Conservation (phyloP, 2,888 invertebrate species). For the Physocephala rufipes region DNA sequence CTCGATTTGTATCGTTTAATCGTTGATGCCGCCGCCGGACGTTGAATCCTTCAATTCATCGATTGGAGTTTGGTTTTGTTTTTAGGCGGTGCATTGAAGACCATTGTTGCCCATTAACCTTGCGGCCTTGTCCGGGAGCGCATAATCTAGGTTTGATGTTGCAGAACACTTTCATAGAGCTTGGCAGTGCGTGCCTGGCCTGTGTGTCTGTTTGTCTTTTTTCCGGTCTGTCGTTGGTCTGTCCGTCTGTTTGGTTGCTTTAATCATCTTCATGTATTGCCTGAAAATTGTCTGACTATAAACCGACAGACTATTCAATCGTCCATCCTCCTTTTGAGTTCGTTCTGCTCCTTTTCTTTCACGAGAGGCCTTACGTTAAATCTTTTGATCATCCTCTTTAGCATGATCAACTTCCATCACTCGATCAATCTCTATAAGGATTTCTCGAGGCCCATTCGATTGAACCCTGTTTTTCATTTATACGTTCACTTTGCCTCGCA, state of each 20-base stretch:
- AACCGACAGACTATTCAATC: neutral
- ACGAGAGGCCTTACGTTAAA: too few species aligned
- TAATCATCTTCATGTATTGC: neutral
- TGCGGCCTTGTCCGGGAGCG: neutral
- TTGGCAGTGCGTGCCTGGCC: neutral
- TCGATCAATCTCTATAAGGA: too few species aligned
- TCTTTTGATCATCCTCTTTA: too few species aligned
- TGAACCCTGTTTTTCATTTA: neutral
- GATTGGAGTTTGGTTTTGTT: neutral
- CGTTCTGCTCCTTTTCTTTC: neutral
- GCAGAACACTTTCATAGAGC: neutral
- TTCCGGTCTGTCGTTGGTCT: slow-evolving; percentile 21
- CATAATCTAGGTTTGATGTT: neutral
- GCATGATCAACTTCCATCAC: too few species aligned
- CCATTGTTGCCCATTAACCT: slow-evolving; percentile 6
- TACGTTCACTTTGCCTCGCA: neutral
- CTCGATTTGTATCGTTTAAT: too few species aligned
- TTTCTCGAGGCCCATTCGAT: too few species aligned
- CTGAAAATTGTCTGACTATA: neutral
- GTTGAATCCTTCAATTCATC: neutral
- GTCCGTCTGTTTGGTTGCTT: slow-evolving; percentile 4
- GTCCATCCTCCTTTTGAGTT: slow-evolving; percentile 11
- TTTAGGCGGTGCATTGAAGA: slow-evolving; percentile 46
- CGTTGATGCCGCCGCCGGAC: too few species aligned
- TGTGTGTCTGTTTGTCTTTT: slow-evolving; percentile 15